A percentile compares a stretch with the other conserved stretches of the same genome.
Conservation (phyloP, 1,140 invertebrate species). For the Lerema accius region DNA sequence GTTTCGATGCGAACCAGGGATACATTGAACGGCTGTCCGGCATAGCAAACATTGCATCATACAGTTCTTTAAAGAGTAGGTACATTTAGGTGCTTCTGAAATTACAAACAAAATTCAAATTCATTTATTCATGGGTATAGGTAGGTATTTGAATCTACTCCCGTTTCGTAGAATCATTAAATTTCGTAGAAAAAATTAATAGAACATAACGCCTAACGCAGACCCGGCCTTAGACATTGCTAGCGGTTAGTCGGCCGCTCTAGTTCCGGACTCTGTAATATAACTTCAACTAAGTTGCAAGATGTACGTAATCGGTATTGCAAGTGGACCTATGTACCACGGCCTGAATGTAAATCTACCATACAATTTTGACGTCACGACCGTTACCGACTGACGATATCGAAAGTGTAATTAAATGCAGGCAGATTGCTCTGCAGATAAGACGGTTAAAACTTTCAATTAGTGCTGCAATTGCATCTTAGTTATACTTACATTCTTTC, state of each 20-base stretch:
- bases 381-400: conserved; percentile 11
- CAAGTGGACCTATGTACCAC: conserved; percentile 12
- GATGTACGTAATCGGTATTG: conserved; percentile 26
- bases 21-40: too few species aligned
- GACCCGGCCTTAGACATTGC: conserved; percentile 6
- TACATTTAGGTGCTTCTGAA: too few species aligned
- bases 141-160: too few species aligned
- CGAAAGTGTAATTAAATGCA: conserved; percentile 20
- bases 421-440: conserved; percentile 9
- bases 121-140: too few species aligned
- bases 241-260: conserved; percentile 21
- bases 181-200: too few species aligned
- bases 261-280: conserved; percentile 34
- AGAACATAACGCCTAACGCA: conserved; percentile 4
- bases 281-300: conserved; percentile 35
- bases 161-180: too few species aligned
- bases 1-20: too few species aligned
- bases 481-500: too few species aligned
- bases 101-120: too few species aligned
- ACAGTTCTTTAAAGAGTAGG: too few species aligned
- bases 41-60: too few species aligned
- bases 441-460: conserved; percentile 1
- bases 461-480: conserved; percentile 4
- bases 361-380: conserved; percentile 26
- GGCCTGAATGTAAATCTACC: conserved; percentile 3